Base-by-base conservation (phyloP, 2,113 vertebrate genomes). In the Laticauda colubrina region DNA sequence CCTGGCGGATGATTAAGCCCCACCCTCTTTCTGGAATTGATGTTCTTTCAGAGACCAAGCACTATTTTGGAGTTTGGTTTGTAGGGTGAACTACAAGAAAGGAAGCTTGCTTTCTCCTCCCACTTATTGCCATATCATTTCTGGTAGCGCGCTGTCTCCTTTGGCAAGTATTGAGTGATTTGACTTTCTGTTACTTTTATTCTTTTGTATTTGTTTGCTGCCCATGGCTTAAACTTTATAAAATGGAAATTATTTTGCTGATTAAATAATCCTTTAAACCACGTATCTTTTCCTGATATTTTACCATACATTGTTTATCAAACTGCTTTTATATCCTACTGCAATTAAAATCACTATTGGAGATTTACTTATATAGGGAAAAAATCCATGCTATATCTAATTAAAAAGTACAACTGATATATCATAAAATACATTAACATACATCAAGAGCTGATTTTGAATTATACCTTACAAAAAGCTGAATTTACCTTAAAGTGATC, bases 1-100 rank as follows among this genome's bases (percentile, higher is more conserved):
- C 5, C 3, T 24, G 57, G 39, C 20, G 26, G 57, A 24, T 26
- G 14, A 2, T 23, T 15, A 55, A 45, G 39, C 75, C 75, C 23
- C 90, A 54, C 81, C 55, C 90, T 24, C 1, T 3, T 6, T 21
- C 5, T 10, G 15, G 6, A 4, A 45, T 4, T 3, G 48, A 21
- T 48, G 15, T 55, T n/a, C n/a, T 51, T 87, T 51, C 12, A 12
- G 51, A 34, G 14, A 18, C 29, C 4, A 5, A 34, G 57, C 57
- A 53, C 89, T 51, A 93, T 93, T 87, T 93, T 90, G 89, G 61
- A 9, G 34, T 45, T 87, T 61, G 43, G 23, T 55, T 69, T 69
- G 85, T 69, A 85, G 57, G 81, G 9, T 48, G 92, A 55, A 14
- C 51, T 34, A 56, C 29, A 5, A 20, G 3, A 57, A 24, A 23